These are phyloP conservation scores for Xiphophorus maculatus DNA, from an alignment of 2,113 vertebrate species.

Conservation along the genomic window DNA sequence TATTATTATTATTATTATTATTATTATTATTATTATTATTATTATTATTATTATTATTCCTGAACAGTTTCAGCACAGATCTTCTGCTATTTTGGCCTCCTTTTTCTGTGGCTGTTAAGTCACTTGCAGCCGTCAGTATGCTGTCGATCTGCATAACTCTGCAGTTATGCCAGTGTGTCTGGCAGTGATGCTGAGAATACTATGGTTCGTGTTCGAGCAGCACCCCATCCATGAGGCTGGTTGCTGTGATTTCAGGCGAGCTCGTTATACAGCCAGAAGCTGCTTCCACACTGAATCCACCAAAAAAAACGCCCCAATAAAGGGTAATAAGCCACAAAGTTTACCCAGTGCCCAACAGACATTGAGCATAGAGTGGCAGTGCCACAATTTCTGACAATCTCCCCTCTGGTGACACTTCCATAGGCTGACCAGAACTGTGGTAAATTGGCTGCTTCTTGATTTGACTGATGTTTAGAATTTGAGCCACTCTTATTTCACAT, in stretches of 20 bases:
- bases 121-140: background rate
- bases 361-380: slow-evolving; percentile 30
- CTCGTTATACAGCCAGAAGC: slow-evolving; percentile 71
- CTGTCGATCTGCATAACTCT: slow-evolving; percentile 5
- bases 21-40: background rate
- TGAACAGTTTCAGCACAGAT: background rate
- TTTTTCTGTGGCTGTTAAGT: background rate
- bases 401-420: background rate
- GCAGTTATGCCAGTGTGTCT: slow-evolving; percentile 15
- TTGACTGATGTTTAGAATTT: background rate
- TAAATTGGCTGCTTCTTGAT: slow-evolving; percentile 3
- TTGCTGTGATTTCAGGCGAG: slow-evolving; percentile 63
- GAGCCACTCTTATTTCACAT: background rate
- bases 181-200: slow-evolving; percentile 19
- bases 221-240: slow-evolving; percentile 60
- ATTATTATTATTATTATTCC: background rate
- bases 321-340: slow-evolving; percentile 73
- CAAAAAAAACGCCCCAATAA: slow-evolving; percentile 62
- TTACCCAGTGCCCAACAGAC: slow-evolving; percentile 58
- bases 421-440: slow-evolving; percentile 5
- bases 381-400: slow-evolving; percentile 35
- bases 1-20: too few relatives aligned
- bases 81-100: background rate
- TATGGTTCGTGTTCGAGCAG: slow-evolving; percentile 37
- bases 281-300: slow-evolving; percentile 67